These are phyloP conservation scores for Sphyrna mokarran DNA, from an alignment of 2,113 vertebrate species.

Conservation along the genomic window DNA sequence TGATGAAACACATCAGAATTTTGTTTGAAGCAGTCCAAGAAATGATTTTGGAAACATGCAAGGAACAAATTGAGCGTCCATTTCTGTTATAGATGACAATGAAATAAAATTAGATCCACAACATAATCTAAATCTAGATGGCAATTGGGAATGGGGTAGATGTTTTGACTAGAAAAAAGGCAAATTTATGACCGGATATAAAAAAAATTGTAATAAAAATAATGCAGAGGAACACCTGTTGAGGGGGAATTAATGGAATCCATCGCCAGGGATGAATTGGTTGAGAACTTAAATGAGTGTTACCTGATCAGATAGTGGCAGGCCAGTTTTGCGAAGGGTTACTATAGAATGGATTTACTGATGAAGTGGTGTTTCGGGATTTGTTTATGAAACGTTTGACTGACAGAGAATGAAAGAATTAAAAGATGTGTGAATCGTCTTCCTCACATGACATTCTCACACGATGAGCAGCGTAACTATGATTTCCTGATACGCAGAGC, in stretches of 20 bases:
- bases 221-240: not conserved
- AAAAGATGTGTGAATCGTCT: not conserved
- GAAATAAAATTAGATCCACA: not conserved
- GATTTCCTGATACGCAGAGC: not conserved
- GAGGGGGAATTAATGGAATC: not conserved
- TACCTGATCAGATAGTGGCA: not conserved
- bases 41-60: too few relatives aligned
- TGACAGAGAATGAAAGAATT: not conserved
- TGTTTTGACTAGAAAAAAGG: not conserved
- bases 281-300: not conserved
- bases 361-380: not conserved
- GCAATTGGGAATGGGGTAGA: too few relatives aligned
- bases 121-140: too few relatives aligned
- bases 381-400: not conserved
- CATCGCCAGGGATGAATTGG: not conserved
- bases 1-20: not conserved
- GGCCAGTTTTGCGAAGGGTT: not conserved
- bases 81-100: not conserved
- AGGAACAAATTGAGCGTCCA: not conserved
- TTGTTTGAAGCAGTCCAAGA: not conserved
- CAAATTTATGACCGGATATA: not conserved
- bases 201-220: not conserved
- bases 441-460: not conserved
- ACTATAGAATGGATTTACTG: not conserved
- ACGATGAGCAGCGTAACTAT: not conserved